phyloP scores from a whole-genome alignment of 2,113 vertebrate genomes.

The Piliocolobus tephrosceles region DNA sequence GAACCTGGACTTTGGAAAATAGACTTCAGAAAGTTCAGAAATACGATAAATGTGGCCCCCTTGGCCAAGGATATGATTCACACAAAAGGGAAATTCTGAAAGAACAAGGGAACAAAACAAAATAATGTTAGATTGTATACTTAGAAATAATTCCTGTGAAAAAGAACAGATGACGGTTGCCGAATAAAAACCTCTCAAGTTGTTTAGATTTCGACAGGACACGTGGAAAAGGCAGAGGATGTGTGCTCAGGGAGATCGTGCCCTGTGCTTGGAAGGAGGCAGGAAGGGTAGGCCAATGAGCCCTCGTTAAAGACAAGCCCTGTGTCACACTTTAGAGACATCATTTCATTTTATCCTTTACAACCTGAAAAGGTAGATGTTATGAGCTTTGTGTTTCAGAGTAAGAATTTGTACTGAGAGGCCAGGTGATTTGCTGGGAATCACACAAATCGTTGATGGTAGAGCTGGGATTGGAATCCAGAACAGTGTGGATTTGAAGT shows the following conservation, averaged over 20 bases:
- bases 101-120: neutral
- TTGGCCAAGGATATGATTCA: neutral
- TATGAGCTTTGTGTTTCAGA: neutral
- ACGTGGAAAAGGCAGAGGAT: neutral
- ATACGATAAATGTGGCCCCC: neutral
- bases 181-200: neutral
- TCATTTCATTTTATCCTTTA: neutral
- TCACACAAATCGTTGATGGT: fast-evolving
- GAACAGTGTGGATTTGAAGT: neutral
- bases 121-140: neutral
- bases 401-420: neutral
- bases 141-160: neutral
- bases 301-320: neutral
- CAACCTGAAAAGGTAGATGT: neutral
- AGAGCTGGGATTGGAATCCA: neutral
- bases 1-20: neutral
- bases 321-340: no score
- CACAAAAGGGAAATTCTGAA: neutral
- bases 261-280: neutral
- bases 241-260: neutral
- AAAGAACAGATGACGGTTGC: neutral
- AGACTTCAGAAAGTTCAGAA: neutral
- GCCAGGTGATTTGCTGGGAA: neutral
- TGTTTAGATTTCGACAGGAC: neutral
- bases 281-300: neutral